These are phyloP conservation scores for Coranthus polyacanthus DNA, from an alignment of 2,797 vertebrate genomes.

Conservation along the genomic window DNA sequence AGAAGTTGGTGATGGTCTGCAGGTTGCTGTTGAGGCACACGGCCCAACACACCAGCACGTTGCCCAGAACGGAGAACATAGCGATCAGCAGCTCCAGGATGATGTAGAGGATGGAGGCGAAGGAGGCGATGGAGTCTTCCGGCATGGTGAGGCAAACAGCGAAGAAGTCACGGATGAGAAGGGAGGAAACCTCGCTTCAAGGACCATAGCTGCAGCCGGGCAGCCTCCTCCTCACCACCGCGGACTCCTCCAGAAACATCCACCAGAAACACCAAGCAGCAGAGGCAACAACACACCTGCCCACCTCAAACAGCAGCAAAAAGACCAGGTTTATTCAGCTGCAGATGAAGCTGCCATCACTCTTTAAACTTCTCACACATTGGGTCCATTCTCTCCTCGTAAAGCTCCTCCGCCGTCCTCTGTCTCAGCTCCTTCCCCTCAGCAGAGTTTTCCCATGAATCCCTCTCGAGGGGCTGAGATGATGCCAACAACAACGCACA, in stretches of 20 bases:
- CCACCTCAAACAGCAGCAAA: conserved; percentile 30
- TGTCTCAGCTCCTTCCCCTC: conserved; percentile 55
- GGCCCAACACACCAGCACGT: conserved; percentile 97
- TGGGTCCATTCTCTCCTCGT: conserved; percentile 30
- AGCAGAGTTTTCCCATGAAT: conserved; percentile 61
- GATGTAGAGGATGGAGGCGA: conserved; percentile 85
- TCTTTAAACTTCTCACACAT: background rate
- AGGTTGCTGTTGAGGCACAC: conserved; percentile 95
- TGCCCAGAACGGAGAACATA: conserved; percentile 92
- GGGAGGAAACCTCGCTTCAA: conserved; percentile 80
- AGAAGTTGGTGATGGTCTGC: conserved; percentile 97
- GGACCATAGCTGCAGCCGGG: conserved; percentile 91
- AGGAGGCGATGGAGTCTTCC: conserved; percentile 50
- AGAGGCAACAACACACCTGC: conserved; percentile 18
- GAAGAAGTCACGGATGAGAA: conserved; percentile 63
- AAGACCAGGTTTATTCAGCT: conserved; percentile 1
- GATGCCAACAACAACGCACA: conserved; percentile 42
- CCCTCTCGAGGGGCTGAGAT: conserved; percentile 53
- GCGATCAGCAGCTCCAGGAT: conserved; percentile 93
- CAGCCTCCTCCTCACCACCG: conserved; percentile 32
- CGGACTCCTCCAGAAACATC: conserved; percentile 17
- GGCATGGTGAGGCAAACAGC: conserved; percentile 85
- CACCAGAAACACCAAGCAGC: conserved; percentile 15
- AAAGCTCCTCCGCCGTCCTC: conserved; percentile 37
- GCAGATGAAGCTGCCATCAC: conserved; percentile 28